Conservation (phyloP, 2,113 vertebrate species). For the Vombatus ursinus region DNA sequence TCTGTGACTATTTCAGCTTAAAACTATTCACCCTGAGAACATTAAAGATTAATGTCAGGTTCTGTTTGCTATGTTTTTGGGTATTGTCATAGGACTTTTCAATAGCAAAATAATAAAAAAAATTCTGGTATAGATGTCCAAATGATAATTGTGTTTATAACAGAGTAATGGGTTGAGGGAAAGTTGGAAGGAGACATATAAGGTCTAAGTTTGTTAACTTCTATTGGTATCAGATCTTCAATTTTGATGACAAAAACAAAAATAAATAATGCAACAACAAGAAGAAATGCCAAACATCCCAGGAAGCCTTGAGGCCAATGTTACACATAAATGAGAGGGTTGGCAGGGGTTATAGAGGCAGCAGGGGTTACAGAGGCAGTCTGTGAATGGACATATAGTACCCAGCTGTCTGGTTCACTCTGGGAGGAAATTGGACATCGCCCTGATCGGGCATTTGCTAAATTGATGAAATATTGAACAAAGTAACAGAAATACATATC, state of each 20-base stretch:
- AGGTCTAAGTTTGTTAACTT: not conserved
- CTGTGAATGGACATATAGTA: not conserved
- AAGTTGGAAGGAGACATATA: not conserved
- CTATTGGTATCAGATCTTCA: not conserved
- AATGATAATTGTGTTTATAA: not conserved
- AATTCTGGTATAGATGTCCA: not conserved
- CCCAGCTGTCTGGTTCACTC: not conserved
- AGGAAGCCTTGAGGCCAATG: not conserved
- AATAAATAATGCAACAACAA: not conserved
- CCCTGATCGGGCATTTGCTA: not conserved
- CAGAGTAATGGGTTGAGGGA: not conserved
- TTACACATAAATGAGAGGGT: not conserved
- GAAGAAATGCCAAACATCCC: not conserved
- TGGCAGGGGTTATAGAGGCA: not conserved
- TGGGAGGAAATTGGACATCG: not conserved
- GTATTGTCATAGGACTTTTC: slow-evolving; percentile 4
- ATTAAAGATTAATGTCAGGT: slow-evolving; percentile 33
- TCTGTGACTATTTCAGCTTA: slow-evolving; percentile 34
- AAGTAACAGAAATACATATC: not conserved
- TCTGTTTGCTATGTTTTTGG: slow-evolving; percentile 1
- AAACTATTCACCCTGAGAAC: slow-evolving; percentile 44
- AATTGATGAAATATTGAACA: not conserved
- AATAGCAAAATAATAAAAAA: not conserved
- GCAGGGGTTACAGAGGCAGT: not conserved
- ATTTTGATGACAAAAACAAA: not conserved